phyloP scores from a whole-genome alignment of 64 coral and sea anemone species.

The Stylophora pistillata region DNA sequence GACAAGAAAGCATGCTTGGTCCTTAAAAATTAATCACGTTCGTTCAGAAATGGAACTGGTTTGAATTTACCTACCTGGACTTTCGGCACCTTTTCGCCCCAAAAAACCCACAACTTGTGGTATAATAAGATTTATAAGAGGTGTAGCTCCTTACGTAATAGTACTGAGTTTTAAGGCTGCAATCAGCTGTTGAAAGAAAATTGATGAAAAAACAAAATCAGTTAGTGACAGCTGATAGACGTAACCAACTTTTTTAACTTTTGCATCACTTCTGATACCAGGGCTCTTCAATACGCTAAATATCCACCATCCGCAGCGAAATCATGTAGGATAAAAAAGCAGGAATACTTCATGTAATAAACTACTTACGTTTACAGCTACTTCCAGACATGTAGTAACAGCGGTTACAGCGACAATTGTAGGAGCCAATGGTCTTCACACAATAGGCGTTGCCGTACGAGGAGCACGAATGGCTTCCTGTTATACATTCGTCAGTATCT shows the following conservation, averaged over 20 bases:
- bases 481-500: slow-evolving; percentile 52
- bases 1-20: too few species aligned
- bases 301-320: too few species aligned
- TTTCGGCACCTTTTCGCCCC: background rate
- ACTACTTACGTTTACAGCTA: slow-evolving; percentile 1
- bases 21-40: background rate
- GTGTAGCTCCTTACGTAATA: background rate
- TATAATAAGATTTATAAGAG: background rate
- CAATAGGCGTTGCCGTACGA: slow-evolving; percentile 43
- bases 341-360: too few species aligned
- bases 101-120: background rate
- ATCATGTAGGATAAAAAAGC: too few species aligned
- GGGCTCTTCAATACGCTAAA: too few species aligned
- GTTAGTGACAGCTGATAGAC: too few species aligned
- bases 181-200: slow-evolving; percentile 4
- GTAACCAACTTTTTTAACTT: too few species aligned
- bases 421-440: slow-evolving; percentile 64
- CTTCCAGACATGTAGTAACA: slow-evolving; percentile 50
- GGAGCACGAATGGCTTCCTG: slow-evolving; percentile 50
- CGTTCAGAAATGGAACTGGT: too few species aligned
- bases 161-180: background rate
- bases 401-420: slow-evolving; percentile 56
- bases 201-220: too few species aligned
- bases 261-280: too few species aligned
- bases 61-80: background rate